Base-by-base conservation (phyloP, 2,888 invertebrate species). In the Trachelus troglodyta region DNA sequence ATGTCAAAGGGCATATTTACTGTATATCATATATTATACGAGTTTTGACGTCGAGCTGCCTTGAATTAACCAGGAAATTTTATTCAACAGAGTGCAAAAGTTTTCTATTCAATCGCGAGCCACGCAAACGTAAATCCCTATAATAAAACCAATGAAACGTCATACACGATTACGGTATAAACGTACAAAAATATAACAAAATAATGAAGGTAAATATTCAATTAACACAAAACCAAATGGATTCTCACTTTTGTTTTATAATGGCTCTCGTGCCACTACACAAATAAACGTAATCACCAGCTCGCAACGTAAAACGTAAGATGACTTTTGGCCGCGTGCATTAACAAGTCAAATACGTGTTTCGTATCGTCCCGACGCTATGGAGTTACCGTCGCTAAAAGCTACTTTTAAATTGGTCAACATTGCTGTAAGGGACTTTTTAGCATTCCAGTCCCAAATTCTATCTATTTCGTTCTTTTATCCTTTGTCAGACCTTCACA, bases 111-210 rank as follows among this genome's bases (percentile, higher is more conserved):
- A 56, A 56, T 56, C 56, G 23, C 23, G 56, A 56, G 56, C 56
- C 56, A 23, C 23, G 56, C 23, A 23, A 9, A 56, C 23, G 9
- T 23, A 56, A 56, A 23, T 56, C 9, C 2, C 79, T 76, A 56
- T 56, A 78, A 69, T 35, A 35, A 79, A 77, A 79, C 73, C 76
- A 83, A 82, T 81, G 74, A 81, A 83, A 83, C 79, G 81, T 82
- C 80, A 79, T 83, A 84, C 80, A 83, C 79, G 81, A 81, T 84
- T 81, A 82, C 76, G 81, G 85, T 89, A 89, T 88, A 89, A 90
- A 89, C 84, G 87, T 89, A 90, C 79, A 90, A 90, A 90, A 89
- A 87, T 85, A 84, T 89, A 89, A 88, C 80, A 89, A 89, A 89
- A 85, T 85, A 83, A 86, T 85, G 83, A 85, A 85, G 81, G 80